Base-by-base conservation (phyloP, 2,888 invertebrate genomes). In the Zygothrica quintamaculata region DNA sequence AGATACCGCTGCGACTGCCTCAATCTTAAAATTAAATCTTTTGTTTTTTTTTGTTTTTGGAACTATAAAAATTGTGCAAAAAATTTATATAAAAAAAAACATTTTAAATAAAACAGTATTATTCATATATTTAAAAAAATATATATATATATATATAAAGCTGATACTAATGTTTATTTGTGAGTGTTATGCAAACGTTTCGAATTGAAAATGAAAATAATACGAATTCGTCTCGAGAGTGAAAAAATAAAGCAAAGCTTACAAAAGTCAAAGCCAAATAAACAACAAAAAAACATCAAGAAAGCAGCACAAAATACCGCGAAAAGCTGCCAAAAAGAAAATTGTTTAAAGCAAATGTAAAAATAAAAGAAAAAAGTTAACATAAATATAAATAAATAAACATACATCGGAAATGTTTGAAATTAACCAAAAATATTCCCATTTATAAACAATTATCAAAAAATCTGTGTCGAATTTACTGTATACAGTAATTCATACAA, bases 141-240 rank as follows among this genome's bases (percentile, higher is more conserved):
- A 52, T 36, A 25, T 42, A 39, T 46, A 37, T 47, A 40, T 43
- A 26, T 8, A 36, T 12, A 37, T 16, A 37, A 44, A 46, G 29
- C 52, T 51, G 34, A 33, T 42, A 64, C 16, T 33, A 50, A 65
- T 55, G 65, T 56, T 67, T 74, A 72, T 51, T 53, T 77, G 84
- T 79, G 80, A 77, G 84, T 84, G 86, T 82, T 82, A 85, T 82
- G 82, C 86, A 82, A 82, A 86, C 80, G 31, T 61, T 72, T 69
- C 57, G 62, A 59, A 50, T 56, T 36, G 46, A 60, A 71, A 72
- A 48, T 44, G 42, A 46, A 71, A 72, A 48, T 44, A 53, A 65
- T 69, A 57, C 57, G 69, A 61, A 74, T 61, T 64, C 26, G 64
- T 65, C 52, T 62, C 57, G 42, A 80, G 55, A 64, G 37, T 43